phyloP scores from a whole-genome alignment of 2,113 vertebrate species.

The Penelope pileata region DNA sequence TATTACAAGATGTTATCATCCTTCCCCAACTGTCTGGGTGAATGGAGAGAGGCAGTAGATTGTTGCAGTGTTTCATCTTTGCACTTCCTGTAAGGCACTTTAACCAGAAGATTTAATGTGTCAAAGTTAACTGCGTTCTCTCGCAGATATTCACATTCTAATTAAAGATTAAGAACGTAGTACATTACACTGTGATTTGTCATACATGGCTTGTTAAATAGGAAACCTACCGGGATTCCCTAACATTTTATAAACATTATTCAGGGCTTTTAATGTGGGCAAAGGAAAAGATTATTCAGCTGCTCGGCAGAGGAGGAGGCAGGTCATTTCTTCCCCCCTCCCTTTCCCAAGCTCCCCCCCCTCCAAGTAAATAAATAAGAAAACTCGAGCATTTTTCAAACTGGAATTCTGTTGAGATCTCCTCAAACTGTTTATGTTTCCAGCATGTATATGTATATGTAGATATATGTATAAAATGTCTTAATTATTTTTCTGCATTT shows the following conservation, averaged over 20 bases:
- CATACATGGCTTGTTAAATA: constrained; percentile 92
- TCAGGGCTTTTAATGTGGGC: constrained; percentile 84
- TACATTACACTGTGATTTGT: constrained; percentile 93
- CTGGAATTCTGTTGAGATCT: constrained; percentile 24
- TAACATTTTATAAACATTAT: constrained; percentile 89
- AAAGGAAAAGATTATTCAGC: constrained; percentile 80
- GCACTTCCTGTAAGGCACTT: constrained; percentile 88
- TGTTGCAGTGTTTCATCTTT: constrained; percentile 85
- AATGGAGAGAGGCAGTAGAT: constrained; percentile 86
- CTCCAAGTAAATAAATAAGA: constrained; percentile 61
- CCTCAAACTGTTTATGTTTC: constrained; percentile 51
- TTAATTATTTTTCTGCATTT: constrained; percentile 50
- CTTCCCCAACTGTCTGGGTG: constrained; percentile 86
- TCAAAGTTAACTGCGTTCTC: constrained; percentile 89
- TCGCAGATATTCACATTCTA: constrained; percentile 90
- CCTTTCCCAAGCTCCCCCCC: neutral
- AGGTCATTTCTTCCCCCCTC: constrained; percentile 38
- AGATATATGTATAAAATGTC: neutral
- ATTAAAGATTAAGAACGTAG: constrained; percentile 93
- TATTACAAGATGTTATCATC: constrained; percentile 91
- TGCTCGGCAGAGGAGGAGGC: constrained; percentile 66
- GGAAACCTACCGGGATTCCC: constrained; percentile 89
- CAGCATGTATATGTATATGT: neutral
- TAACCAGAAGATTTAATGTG: constrained; percentile 93
- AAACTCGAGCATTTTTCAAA: constrained; percentile 31